phyloP scores from a whole-genome alignment of 2,888 invertebrate species.

The Tenthredo distinguenda region DNA sequence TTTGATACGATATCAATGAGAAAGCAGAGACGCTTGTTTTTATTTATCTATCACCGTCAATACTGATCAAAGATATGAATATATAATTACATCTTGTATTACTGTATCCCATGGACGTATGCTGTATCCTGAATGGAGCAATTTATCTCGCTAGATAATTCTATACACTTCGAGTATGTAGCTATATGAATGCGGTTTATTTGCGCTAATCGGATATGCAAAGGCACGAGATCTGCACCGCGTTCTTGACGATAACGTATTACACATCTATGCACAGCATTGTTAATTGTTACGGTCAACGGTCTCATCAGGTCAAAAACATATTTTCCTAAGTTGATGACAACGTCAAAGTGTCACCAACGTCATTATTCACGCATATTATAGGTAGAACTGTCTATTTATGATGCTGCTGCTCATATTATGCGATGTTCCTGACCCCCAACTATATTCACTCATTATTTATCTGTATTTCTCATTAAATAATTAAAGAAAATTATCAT shows the following conservation, averaged over 20 bases:
- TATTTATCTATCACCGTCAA: neutral
- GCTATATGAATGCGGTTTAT: neutral
- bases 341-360: neutral
- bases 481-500: neutral
- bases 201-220: constrained; percentile 3
- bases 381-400: neutral
- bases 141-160: neutral
- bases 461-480: neutral
- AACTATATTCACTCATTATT: neutral
- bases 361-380: constrained; percentile 7
- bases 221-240: neutral
- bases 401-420: neutral
- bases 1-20: constrained; percentile 1
- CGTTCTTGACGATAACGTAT: constrained; percentile 16
- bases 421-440: neutral
- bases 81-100: constrained; percentile 6
- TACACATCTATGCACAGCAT: neutral
- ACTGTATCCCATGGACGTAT: neutral
- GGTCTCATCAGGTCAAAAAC: constrained; percentile 8
- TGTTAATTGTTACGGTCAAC: constrained; percentile 21
- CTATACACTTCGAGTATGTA: neutral
- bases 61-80: neutral
- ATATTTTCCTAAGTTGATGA: neutral
- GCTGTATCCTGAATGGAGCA: neutral
- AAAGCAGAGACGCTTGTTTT: neutral